Evolutionary conservation across 2,797 vertebrate species (phyloP).

Genomic region (Neosilurus mollespiculum): DNA sequence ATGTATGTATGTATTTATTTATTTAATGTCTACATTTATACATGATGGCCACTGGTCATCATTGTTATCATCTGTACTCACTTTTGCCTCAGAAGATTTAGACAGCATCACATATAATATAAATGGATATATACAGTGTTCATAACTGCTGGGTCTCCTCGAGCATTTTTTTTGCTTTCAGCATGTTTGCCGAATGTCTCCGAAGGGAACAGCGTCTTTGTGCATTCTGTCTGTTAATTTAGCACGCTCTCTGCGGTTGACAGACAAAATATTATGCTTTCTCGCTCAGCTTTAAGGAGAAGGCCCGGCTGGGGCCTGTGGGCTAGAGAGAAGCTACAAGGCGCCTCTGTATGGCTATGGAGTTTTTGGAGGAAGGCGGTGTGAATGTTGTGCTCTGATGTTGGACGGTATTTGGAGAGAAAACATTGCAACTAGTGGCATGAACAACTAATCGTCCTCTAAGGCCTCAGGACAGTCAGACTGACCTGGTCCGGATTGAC

Average conservation of each 20-base stretch:
- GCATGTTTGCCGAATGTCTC: slow-evolving; percentile 57
- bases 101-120: neutral
- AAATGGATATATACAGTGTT: slow-evolving; percentile 28
- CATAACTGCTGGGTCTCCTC: neutral
- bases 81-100: neutral
- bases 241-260: slow-evolving; percentile 65
- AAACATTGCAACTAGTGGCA: slow-evolving; percentile 65
- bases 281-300: slow-evolving; percentile 52
- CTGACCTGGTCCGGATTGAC: slow-evolving; percentile 59
- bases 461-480: slow-evolving; percentile 51
- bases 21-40: slow-evolving; percentile 23
- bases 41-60: slow-evolving; percentile 9
- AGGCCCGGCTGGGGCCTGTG: slow-evolving; percentile 26
- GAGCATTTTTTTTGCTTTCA: slow-evolving; percentile 25
- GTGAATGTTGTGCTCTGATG: slow-evolving; percentile 69
- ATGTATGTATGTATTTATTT: too few relatives aligned
- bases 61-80: neutral
- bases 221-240: slow-evolving; percentile 62
- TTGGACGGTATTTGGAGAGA: slow-evolving; percentile 72
- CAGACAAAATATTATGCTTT: slow-evolving; percentile 80
- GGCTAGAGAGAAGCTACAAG: slow-evolving; percentile 61
- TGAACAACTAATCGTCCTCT: slow-evolving; percentile 61
- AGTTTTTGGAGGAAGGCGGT: slow-evolving; percentile 56
- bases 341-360: slow-evolving; percentile 66
- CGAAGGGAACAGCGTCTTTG: slow-evolving; percentile 62